These are phyloP conservation scores for Melozone crissalis DNA, from an alignment of 2,113 vertebrate genomes.

Conservation along the genomic window DNA sequence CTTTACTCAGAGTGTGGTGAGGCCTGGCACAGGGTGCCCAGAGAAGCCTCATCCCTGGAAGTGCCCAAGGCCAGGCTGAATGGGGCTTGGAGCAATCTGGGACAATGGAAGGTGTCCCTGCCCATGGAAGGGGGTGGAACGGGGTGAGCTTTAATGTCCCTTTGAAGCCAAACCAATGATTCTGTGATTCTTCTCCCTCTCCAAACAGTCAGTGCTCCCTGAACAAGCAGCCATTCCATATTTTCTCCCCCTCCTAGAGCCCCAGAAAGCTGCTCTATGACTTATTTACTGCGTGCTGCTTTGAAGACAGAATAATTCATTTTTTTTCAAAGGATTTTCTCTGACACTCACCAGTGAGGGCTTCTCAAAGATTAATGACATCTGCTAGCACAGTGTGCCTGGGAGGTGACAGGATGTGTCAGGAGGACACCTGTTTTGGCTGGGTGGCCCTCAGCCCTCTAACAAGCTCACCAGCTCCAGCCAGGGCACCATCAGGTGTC, in stretches of 20 bases:
- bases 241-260: background rate
- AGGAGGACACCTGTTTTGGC: background rate
- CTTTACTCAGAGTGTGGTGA: background rate
- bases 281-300: background rate
- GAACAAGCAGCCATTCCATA: background rate
- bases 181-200: background rate
- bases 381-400: background rate
- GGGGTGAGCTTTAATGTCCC: background rate
- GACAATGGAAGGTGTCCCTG: background rate
- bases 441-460: background rate
- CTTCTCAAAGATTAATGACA: background rate
- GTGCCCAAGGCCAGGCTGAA: background rate
- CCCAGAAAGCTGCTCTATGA: background rate
- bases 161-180: background rate
- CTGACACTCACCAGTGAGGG: background rate
- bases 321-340: background rate
- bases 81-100: fast-evolving
- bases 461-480: background rate
- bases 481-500: background rate
- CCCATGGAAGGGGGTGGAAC: fast-evolving
- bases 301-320: background rate
- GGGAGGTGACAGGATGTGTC: background rate
- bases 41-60: background rate
- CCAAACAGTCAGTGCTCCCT: fast-evolving
- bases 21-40: background rate